These are phyloP conservation scores for Phataginus tricuspis DNA, from an alignment of 2,797 vertebrate genomes.

Conservation along the genomic window DNA sequence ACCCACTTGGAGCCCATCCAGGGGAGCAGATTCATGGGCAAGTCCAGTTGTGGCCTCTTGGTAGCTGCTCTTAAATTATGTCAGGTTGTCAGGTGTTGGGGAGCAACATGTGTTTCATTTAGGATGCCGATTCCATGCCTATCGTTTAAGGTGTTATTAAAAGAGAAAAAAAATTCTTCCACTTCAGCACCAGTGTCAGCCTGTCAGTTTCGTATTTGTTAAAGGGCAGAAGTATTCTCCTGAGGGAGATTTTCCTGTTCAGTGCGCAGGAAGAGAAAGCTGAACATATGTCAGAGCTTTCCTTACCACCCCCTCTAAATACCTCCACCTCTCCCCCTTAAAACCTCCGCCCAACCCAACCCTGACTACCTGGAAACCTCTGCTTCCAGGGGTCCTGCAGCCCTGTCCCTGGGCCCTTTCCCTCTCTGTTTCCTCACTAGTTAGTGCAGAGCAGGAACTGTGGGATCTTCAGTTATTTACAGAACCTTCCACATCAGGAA, in stretches of 20 bases:
- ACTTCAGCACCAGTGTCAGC: constrained; percentile 15
- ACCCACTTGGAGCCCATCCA: not conserved
- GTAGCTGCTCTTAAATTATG: constrained; percentile 61
- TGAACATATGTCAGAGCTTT: constrained; percentile 5
- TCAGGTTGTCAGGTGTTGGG: constrained; percentile 43
- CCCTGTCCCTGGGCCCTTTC: not conserved
- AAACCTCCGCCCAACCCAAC: not conserved
- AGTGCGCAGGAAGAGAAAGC: constrained; percentile 33
- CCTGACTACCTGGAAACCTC: not conserved
- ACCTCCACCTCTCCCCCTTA: not conserved
- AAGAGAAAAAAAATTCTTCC: not conserved
- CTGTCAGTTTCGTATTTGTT: constrained; percentile 62
- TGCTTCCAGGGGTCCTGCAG: not conserved
- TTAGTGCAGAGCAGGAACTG: not conserved
- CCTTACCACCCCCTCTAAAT: not conserved
- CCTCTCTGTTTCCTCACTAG: not conserved
- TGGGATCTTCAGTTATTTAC: not conserved
- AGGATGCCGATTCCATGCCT: not conserved
- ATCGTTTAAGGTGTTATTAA: constrained; percentile 49
- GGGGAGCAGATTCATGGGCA: constrained; percentile 14
- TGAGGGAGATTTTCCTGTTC: constrained; percentile 44
- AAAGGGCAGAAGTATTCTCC: constrained; percentile 68
- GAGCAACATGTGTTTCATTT: constrained; percentile 55
- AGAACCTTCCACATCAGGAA: not conserved
- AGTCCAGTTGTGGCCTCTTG: not conserved